Base-by-base conservation (phyloP, 2,888 invertebrate species). In the Zootermopsis nevadensis region DNA sequence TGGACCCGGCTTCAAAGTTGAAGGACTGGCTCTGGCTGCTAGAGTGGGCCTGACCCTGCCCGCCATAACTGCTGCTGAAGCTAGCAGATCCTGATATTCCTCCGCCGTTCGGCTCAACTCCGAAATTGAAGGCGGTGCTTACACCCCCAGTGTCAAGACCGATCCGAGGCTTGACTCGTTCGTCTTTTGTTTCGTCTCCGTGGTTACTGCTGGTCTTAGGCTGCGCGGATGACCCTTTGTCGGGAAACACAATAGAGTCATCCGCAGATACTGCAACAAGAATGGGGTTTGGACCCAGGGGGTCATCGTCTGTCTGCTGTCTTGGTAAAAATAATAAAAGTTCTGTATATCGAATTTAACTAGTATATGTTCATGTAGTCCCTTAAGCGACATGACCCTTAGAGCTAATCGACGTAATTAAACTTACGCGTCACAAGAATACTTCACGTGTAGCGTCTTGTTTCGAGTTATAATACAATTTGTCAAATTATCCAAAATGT, bases 121-220 rank as follows among this genome's bases (percentile, higher is more conserved):
- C 72, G 72, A 81, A 86, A 84, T 85, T 38, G n/a, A 74, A 74
- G n/a, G 1, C 38, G 42, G 42, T 33, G 8, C 35, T 74, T 19
- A 38, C 1, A 0, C 74, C 38, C 24, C n/a, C 74, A 4, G 74
- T 33, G 33, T 74, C 38, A 27, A 38, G 38, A 19, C 74, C 42
- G 12, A n/a, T n/a, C 10, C 74, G 35, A 22, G 74, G 74, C 24
- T 74, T 30, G 22, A 24, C 33, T 4, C 33, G 22, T 15, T 69
- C 69, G 0, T 7, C 8, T 3, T 10, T 3, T 22, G 31, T 33
- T 19, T 19, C 24, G 27, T 69, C 33, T n/a, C 1, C 69, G 22
- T 69, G 33, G 19, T 15, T 69, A 33, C 69, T 31, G 69, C 10
- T 22, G 24, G 24, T 22, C 31, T 69, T 69, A 8, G 69, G 33